Evolutionary conservation across 2,888 invertebrate genomes (phyloP).

Genomic region (Conomelus anceps): DNA sequence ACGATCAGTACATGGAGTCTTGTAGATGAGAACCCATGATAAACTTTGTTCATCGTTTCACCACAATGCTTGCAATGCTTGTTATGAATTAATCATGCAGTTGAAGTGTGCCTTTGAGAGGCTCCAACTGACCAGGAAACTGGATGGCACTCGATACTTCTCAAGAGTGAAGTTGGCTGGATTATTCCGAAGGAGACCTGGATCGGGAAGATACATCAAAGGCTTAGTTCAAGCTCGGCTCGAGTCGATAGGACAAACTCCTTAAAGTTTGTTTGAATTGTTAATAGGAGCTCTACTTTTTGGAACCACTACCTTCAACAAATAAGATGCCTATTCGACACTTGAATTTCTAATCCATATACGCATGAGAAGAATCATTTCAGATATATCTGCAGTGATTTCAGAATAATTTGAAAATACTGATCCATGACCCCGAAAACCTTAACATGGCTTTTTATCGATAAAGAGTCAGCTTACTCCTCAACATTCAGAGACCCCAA

Average conservation of each 20-base stretch:
- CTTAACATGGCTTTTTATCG: too few species aligned
- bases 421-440: too few species aligned
- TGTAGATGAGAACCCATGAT: not conserved
- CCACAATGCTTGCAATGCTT: not conserved
- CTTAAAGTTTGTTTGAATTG: not conserved
- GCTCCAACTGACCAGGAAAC: too few species aligned
- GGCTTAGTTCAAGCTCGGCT: not conserved
- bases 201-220: not conserved
- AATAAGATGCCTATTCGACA: not conserved
- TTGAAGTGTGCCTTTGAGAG: not conserved
- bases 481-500: too few species aligned
- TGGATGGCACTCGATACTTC: not conserved
- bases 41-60: not conserved
- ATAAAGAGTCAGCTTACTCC: too few species aligned
- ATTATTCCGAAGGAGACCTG: not conserved
- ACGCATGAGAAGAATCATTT: not conserved
- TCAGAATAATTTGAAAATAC: too few species aligned
- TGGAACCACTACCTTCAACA: not conserved
- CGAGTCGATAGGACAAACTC: not conserved
- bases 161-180: not conserved
- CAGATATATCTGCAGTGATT: not conserved
- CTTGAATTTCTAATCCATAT: not conserved
- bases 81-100: not conserved
- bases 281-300: not conserved
- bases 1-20: too few species aligned